Conservation (phyloP, 64 coral and sea anemone species). For the Porites lutea region DNA sequence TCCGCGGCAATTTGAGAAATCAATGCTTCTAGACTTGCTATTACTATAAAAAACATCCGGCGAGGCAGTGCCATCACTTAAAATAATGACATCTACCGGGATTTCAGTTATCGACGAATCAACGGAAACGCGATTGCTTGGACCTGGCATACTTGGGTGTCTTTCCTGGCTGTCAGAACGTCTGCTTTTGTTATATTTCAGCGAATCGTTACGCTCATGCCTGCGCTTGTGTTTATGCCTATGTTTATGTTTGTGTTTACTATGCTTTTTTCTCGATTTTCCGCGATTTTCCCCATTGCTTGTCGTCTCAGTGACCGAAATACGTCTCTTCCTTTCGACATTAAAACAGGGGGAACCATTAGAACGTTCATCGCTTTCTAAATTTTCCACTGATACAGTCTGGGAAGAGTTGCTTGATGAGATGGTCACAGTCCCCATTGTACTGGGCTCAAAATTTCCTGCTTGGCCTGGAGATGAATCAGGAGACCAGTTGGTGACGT, state of each 20-base stretch:
- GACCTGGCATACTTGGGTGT: neutral
- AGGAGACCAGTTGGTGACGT: constrained; percentile 72
- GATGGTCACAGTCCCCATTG: constrained; percentile 12
- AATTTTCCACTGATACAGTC: neutral
- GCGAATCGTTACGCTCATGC: constrained; percentile 22
- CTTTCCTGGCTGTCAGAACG: neutral
- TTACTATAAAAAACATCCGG: no score
- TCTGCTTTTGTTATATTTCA: neutral
- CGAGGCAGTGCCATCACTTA: constrained; percentile 10
- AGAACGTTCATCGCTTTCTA: neutral
- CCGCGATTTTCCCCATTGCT: neutral
- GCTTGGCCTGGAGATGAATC: constrained; percentile 18
- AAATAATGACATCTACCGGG: neutral
- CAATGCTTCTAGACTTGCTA: neutral
- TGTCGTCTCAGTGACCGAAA: neutral
- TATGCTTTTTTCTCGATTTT: neutral
- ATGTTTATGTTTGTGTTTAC: constrained; percentile 35
- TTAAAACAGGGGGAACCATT: neutral
- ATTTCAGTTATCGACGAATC: neutral
- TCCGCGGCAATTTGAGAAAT: neutral
- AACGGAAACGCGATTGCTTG: neutral
- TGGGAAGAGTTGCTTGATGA: neutral
- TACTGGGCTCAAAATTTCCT: constrained; percentile 10
- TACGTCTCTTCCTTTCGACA: neutral
- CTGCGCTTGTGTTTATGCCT: constrained; percentile 64